phyloP scores from a whole-genome alignment of 2,888 invertebrate genomes.

The Nematopogon swammerdamellus region DNA sequence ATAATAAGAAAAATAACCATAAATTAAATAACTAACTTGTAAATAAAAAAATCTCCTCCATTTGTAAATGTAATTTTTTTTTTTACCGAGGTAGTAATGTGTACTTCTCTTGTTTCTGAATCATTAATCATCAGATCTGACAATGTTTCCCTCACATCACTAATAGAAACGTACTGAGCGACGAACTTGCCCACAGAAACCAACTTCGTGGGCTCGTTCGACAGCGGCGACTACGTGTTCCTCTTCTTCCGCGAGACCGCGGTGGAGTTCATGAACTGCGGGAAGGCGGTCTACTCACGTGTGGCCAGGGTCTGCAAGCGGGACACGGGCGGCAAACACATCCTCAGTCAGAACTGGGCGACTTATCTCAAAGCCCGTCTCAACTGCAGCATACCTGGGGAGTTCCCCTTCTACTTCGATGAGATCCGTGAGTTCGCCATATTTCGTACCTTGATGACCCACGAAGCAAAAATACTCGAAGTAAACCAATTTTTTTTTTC shows the following conservation, averaged over 20 bases:
- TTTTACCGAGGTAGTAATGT: too few species aligned
- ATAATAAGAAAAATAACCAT: too few species aligned
- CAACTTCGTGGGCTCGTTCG: slow-evolving; percentile 69
- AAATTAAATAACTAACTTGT: too few species aligned
- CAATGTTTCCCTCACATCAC: too few species aligned
- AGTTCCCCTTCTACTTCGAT: slow-evolving; percentile 73
- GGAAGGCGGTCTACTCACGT: slow-evolving; percentile 67
- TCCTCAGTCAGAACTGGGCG: slow-evolving; percentile 65
- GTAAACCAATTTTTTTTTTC: too few species aligned
- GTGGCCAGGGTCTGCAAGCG: slow-evolving; percentile 73
- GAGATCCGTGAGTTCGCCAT: slow-evolving; percentile 69
- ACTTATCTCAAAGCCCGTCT: slow-evolving; percentile 66
- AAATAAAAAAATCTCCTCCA: too few species aligned
- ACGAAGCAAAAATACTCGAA: too few species aligned
- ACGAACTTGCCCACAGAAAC: slow-evolving; percentile 60
- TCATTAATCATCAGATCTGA: too few species aligned
- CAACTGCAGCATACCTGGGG: slow-evolving; percentile 69
- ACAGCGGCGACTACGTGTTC: slow-evolving; percentile 64
- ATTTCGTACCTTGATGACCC: too few species aligned
- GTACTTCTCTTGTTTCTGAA: too few species aligned
- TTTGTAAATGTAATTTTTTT: too few species aligned
- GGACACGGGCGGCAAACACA: slow-evolving; percentile 63
- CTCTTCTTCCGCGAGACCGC: slow-evolving; percentile 73
- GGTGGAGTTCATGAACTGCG: slow-evolving; percentile 66
- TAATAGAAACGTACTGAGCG: too few species aligned